Evolutionary conservation across 2,888 invertebrate genomes (phyloP), one percentile per base, ranked within the genome.

Genomic region (Mactromeris polynyma): DNA sequence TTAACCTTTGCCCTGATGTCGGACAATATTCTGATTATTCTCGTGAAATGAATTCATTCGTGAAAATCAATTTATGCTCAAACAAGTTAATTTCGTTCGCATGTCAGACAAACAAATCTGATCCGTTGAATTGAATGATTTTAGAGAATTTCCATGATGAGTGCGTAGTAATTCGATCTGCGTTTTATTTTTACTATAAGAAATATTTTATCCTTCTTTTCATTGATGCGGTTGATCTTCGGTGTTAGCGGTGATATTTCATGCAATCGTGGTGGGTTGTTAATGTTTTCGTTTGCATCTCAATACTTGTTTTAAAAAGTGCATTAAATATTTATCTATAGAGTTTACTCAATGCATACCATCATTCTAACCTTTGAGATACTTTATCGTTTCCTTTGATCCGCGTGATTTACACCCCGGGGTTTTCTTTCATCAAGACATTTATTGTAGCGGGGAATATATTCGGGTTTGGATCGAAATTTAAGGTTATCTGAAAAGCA

Each of bases 401-500:
- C 83, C 46, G 31, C 31, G 7, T 82, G 77, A 87, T 87, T 87
- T 82, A 87, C 42, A 36, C 58, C 36, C 14, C 21, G 40, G 36
- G 31, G 51, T 69, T 84, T 36, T 58, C 81, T 87, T 87, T 87
- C 51, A 83, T 87, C 80, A 46, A 58, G 46, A n/a, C 79, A 14
- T 83, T 83, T 87, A 87, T 87, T 84, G 54, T 81, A 21, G 33
- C 19, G 38, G 36, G 58, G 46, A 77, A 83, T 77, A 78, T 82
- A 54, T 82, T 82, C 58, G 31, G 31, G 33, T 81, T 86, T 51
- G 73, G 42, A 77, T 77, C 81, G 4, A 51, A 69, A 38, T 58
- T 73, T 82, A 83, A 87, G 86, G 82, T 83, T 87, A 87, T 87
- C 82, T 54, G 9, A 14, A 36, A 38, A 46, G 73, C 81, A 86